Conservation (phyloP, 2,113 vertebrate species). For the Mobula birostris region DNA sequence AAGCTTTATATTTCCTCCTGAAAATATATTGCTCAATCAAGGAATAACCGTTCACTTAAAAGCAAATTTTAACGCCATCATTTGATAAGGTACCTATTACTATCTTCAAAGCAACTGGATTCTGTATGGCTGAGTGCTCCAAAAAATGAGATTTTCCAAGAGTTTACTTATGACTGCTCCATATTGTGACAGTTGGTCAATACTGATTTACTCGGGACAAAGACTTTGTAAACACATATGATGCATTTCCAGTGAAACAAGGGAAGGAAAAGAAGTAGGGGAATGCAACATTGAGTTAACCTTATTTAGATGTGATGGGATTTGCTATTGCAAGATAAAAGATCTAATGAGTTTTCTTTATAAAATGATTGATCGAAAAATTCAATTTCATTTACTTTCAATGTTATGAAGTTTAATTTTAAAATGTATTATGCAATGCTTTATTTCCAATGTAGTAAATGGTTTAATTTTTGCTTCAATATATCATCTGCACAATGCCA, state of each 20-base stretch:
- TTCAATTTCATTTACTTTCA: neutral
- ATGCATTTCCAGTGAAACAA: neutral
- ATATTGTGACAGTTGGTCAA: neutral
- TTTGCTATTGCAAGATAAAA: neutral
- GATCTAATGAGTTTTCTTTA: neutral
- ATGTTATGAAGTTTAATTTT: neutral
- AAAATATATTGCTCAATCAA: neutral
- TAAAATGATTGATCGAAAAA: neutral
- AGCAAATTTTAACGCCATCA: neutral
- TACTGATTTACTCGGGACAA: neutral
- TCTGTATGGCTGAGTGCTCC: neutral
- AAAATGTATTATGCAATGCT: neutral
- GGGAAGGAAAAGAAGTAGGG: neutral
- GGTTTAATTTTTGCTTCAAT: neutral
- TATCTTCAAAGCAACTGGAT: neutral
- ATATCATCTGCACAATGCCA: neutral
- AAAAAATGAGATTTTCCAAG: neutral
- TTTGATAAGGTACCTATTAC: neutral
- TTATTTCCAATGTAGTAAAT: neutral
- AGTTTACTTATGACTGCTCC: neutral
- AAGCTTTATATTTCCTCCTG: too few relatives aligned
- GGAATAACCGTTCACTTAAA: neutral
- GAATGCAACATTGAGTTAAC: neutral
- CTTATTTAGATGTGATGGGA: neutral
- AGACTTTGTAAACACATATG: too few relatives aligned